These are phyloP conservation scores for Plodia interpunctella DNA, from an alignment of 1,140 invertebrate species.

Conservation along the genomic window DNA sequence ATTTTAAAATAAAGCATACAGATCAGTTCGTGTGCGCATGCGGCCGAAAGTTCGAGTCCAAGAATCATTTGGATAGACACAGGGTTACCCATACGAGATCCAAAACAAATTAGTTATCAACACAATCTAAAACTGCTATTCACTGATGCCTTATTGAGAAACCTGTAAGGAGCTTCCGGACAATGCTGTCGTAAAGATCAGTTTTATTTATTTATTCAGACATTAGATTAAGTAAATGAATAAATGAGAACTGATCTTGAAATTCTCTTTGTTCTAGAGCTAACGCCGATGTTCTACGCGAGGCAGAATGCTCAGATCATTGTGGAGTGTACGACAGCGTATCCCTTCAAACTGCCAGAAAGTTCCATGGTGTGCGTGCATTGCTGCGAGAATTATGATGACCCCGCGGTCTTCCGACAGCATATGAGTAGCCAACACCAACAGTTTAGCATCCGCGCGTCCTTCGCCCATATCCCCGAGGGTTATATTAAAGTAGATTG, in stretches of 20 bases:
- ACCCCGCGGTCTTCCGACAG: constrained; percentile 38
- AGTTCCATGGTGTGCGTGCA: constrained; percentile 55
- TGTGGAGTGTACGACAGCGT: constrained; percentile 52
- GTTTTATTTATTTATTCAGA: not conserved
- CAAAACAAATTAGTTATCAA: not conserved
- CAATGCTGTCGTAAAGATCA: not conserved
- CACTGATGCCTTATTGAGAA: too few species aligned
- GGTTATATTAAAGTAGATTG: constrained; percentile 50
- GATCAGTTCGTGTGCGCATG: constrained; percentile 26
- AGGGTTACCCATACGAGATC: constrained; percentile 62
- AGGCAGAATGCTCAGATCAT: constrained; percentile 58
- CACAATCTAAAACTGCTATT: too few species aligned
- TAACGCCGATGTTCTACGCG: constrained; percentile 47
- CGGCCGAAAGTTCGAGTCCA: constrained; percentile 23
- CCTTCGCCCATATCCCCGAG: constrained; percentile 42
- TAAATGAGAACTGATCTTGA: constrained; percentile 30
- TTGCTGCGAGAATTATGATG: constrained; percentile 48
- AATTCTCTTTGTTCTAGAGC: constrained; percentile 69
- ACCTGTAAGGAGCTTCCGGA: not conserved
- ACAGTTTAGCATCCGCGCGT: constrained; percentile 36
- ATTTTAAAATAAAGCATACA: constrained; percentile 44
- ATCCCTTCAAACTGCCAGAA: constrained; percentile 58
- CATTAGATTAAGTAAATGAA: not conserved
- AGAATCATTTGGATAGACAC: constrained; percentile 39
- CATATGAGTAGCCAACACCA: constrained; percentile 50